Evolutionary conservation across 2,888 invertebrate species (phyloP), one percentile per base, ranked within the genome.

Genomic region (Acleris cristana): DNA sequence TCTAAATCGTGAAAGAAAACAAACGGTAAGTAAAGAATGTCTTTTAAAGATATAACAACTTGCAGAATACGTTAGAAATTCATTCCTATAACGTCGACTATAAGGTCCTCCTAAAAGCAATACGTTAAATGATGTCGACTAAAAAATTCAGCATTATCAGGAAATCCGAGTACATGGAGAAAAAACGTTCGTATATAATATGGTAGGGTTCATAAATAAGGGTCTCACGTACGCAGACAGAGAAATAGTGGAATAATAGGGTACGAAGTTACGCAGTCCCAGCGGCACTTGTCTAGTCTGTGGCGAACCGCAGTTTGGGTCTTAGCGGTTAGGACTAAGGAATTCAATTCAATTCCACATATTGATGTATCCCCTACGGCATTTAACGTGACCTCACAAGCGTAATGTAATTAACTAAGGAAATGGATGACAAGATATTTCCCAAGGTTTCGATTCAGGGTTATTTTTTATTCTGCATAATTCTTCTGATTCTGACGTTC

Each of bases 181-280:
- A 72, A 79, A 74, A 77, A 76, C 75, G 74, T 76, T 76, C 77
- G 74, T 77, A 81, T 77, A 81, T 80, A 77, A 79, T n/a, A 48
- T 2, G 75, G 78, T 79, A 77, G 75, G 72, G 79, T 80, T 80
- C 83, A 85, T 88, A 86, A 86, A 85, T 84, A 84, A 81, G 72
- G 76, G 73, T 74, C 78, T 82, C 83, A 85, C 81, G 84, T 85
- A 79, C 79, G 75, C 71, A 72, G 72, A 76, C 80, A 80, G 77
- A 76, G 76, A 80, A 78, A 84, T 84, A 82, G 81, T 81, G 76
- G 80, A 84, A 86, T 88, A 87, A 86, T 84, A 80, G 82, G 76
- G 77, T 77, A 78, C 78, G 73, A 71, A 78, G 80, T 82, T 80
- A 81, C 80, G 73, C 73, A 77, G 74, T 84, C 83, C 81, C 83